A percentile compares a stretch with the other conserved stretches of the same genome.
These are phyloP conservation scores for Plagiodera versicolora DNA, from an alignment of 2,888 invertebrate species.

Conservation along the genomic window DNA sequence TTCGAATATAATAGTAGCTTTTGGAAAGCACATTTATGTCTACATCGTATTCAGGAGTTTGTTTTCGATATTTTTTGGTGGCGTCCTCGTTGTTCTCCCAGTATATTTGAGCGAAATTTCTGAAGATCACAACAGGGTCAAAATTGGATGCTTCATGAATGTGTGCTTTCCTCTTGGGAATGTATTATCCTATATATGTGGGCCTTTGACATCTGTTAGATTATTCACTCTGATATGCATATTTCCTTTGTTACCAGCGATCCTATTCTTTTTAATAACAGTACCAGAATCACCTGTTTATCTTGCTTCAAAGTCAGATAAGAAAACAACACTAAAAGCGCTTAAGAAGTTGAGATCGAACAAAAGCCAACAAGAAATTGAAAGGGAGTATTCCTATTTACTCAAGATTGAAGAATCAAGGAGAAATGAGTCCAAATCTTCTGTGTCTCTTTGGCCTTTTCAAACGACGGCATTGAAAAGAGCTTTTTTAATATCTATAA, in stretches of 20 bases:
- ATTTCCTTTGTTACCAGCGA: constrained; percentile 23
- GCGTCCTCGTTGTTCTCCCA: constrained; percentile 72
- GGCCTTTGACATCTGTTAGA: constrained; percentile 23
- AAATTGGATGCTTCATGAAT: constrained; percentile 69
- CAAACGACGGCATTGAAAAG: constrained; percentile 13
- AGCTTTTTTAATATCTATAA: constrained; percentile 70
- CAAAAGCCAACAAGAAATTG: neutral
- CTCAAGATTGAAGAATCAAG: constrained; percentile 63
- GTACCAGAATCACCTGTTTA: constrained; percentile 35
- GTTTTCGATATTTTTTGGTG: constrained; percentile 67
- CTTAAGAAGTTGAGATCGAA: constrained; percentile 14
- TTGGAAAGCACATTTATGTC: constrained; percentile 18
- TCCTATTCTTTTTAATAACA: constrained; percentile 8
- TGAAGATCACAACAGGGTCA: constrained; percentile 75
- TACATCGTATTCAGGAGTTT: constrained; percentile 59
- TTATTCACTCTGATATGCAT: constrained; percentile 21
- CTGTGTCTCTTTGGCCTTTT: constrained; percentile 8
- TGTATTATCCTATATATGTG: constrained; percentile 27
- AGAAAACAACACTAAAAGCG: constrained; percentile 4
- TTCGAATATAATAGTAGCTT: constrained; percentile 41
- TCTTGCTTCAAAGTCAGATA: constrained; percentile 12
- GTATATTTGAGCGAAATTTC: constrained; percentile 86
- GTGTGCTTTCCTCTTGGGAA: constrained; percentile 43
- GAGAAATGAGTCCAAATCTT: constrained; percentile 28
- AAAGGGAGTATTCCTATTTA: constrained; percentile 39